A percentile compares a stretch with the other conserved stretches of the same genome.
These are phyloP conservation scores for Zaprionus ornatus DNA, from an alignment of 1,140 invertebrate species.

Conservation along the genomic window DNA sequence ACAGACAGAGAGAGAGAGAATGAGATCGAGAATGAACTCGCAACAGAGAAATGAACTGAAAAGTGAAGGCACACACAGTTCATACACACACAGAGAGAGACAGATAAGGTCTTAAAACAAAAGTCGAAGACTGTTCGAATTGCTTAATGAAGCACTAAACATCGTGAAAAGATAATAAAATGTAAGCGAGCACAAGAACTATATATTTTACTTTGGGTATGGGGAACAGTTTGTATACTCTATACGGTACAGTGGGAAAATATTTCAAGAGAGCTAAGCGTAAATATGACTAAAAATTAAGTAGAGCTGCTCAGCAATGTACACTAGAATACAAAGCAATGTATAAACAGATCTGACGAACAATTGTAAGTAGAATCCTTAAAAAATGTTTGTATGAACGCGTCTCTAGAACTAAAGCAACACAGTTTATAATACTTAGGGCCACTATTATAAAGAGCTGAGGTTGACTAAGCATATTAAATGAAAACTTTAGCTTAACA, in stretches of 20 bases:
- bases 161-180: slow-evolving; percentile 39
- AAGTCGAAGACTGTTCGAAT: slow-evolving; percentile 60
- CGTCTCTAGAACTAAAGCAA: too few species aligned
- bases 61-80: slow-evolving; percentile 26
- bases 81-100: slow-evolving; percentile 10
- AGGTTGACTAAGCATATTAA: too few species aligned
- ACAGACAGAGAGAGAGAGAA: slow-evolving; percentile 5
- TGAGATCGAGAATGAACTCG: slow-evolving; percentile 2
- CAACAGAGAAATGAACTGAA: slow-evolving; percentile 21
- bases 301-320: neutral
- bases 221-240: neutral
- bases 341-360: neutral
- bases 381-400: neutral
- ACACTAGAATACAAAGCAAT: too few species aligned
- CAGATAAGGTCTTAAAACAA: slow-evolving; percentile 61
- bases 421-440: too few species aligned
- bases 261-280: neutral
- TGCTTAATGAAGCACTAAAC: slow-evolving; percentile 75
- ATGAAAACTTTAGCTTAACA: too few species aligned
- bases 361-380: neutral
- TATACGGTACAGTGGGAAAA: neutral
- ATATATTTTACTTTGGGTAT: neutral
- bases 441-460: too few species aligned
- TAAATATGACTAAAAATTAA: neutral
- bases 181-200: neutral